Conservation (phyloP, 2,888 invertebrate genomes). For the Zele albiditarsus region DNA sequence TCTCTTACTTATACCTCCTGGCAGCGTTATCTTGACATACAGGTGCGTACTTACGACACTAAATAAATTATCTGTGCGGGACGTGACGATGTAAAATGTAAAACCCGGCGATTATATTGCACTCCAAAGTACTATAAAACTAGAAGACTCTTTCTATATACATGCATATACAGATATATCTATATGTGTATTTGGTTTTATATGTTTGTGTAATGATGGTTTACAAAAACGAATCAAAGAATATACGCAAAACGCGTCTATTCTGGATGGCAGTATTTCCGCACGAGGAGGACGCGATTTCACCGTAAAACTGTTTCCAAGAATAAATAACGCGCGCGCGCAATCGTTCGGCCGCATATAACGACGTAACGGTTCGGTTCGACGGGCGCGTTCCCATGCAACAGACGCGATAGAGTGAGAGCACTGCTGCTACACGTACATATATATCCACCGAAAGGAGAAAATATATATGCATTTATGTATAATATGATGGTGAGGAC, state of each 20-base stretch:
- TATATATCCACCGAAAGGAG: not conserved
- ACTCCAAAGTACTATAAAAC: not conserved
- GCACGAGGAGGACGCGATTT: conserved; percentile 36
- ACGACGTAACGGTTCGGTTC: conserved; percentile 54
- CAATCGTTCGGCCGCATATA: conserved; percentile 50
- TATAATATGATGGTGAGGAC: conserved; percentile 27
- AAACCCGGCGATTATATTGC: conserved; percentile 29
- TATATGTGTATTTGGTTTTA: not conserved
- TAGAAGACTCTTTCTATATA: not conserved
- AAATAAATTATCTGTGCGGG: conserved; percentile 6
- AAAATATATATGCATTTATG: conserved; percentile 28
- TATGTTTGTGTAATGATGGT: not conserved
- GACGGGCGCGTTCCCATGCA: conserved; percentile 47
- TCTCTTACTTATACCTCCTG: not conserved
- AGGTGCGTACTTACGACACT: conserved; percentile 42
- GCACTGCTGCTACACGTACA: not conserved
- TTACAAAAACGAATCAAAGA: conserved; percentile 17
- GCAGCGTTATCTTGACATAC: conserved; percentile 47
- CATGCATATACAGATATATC: not conserved
- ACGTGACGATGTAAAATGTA: conserved; percentile 3
- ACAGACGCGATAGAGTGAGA: conserved; percentile 5
- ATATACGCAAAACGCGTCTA: conserved; percentile 16
- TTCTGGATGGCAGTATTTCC: conserved; percentile 20
- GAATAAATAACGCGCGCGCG: conserved; percentile 46
- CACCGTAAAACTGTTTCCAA: conserved; percentile 42